phyloP scores from a whole-genome alignment of 2,888 invertebrate species.

The Podabrus alpinus region DNA sequence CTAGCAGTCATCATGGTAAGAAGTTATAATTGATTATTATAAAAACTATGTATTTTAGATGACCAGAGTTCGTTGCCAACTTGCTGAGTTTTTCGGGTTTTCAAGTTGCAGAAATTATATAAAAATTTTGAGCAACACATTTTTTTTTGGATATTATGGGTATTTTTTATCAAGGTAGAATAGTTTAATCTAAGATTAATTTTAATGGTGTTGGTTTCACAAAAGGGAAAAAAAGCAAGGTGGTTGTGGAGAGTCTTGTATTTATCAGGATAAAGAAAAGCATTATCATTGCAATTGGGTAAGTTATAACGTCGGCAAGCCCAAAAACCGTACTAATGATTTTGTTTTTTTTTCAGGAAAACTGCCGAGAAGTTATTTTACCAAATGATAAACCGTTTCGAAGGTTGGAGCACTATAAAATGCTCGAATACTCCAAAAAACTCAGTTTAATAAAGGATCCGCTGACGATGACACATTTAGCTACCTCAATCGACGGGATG shows the following conservation, averaged over 20 bases:
- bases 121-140: no score
- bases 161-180: background rate
- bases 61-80: background rate
- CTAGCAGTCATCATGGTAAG: background rate
- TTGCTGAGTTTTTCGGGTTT: background rate
- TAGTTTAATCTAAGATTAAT: background rate
- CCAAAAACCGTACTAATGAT: background rate
- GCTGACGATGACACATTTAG: constrained; percentile 60
- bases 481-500: constrained; percentile 85
- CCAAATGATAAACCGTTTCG: constrained; percentile 78
- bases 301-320: constrained; percentile 42
- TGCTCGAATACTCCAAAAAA: constrained; percentile 64
- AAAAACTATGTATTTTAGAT: background rate
- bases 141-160: no score
- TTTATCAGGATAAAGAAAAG: constrained; percentile 76
- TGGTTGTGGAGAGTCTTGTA: constrained; percentile 69
- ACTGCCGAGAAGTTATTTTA: constrained; percentile 77
- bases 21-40: background rate
- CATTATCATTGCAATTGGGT: constrained; percentile 92
- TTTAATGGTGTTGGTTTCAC: background rate
- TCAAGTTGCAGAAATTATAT: no score
- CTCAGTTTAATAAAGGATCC: constrained; percentile 55
- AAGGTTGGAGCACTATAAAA: constrained; percentile 83
- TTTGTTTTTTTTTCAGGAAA: constrained; percentile 66
- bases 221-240: constrained; percentile 46